A percentile compares a stretch with the other conserved stretches of the same genome.
Conservation (phyloP, 2,888 invertebrate genomes). For the Cerastis rubricosa region DNA sequence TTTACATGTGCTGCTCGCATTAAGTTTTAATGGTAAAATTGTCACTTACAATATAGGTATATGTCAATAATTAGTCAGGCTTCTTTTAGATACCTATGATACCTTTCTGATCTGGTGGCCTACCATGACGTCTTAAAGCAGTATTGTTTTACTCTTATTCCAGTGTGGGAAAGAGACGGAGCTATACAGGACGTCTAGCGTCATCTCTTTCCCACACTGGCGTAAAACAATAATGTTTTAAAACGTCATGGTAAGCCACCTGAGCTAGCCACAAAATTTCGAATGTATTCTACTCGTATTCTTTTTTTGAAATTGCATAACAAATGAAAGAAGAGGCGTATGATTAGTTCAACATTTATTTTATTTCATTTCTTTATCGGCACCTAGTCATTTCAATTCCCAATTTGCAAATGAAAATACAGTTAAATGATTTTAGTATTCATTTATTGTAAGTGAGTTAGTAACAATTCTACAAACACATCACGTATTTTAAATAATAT, state of each 20-base stretch:
- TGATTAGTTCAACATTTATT: background rate
- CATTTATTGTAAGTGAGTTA: background rate
- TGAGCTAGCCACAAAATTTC: background rate
- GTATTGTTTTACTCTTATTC: too few species aligned
- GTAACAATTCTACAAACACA: background rate
- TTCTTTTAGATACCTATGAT: background rate
- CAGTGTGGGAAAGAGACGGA: too few species aligned
- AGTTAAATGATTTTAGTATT: background rate
- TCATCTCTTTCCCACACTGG: too few species aligned
- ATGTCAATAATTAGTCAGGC: background rate
- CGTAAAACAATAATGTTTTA: too few species aligned
- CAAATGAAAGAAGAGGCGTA: background rate
- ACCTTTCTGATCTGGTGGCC: background rate
- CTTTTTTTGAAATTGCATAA: background rate
- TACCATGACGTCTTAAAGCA: too few species aligned
- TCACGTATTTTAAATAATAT: constrained; percentile 28
- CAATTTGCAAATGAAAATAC: background rate
- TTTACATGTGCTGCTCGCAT: background rate
- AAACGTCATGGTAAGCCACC: too few species aligned
- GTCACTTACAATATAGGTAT: background rate
- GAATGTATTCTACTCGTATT: background rate
- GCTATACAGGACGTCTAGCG: too few species aligned
- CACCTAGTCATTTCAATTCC: too few species aligned
- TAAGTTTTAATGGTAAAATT: background rate
- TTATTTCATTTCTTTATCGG: background rate